Base-by-base conservation (phyloP, 2,888 invertebrate species). In the Protophormia terraenovae region DNA sequence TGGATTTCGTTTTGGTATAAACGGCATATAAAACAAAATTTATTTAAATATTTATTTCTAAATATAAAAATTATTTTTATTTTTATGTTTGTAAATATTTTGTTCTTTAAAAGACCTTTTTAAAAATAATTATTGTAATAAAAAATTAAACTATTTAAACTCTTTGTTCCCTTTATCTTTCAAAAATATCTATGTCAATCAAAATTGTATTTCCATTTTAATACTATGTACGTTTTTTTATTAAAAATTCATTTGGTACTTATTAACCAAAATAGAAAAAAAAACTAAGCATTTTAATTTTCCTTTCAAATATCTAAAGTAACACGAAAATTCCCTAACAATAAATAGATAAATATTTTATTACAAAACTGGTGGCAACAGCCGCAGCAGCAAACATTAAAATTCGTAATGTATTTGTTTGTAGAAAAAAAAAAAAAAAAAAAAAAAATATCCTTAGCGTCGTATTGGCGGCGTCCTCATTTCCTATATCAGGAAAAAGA, bases 391-490 rank as follows among this genome's bases (percentile, higher is more conserved):
- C 12, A 47, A 29, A 1, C 12, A 6, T 1, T 29, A 27, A n/a
- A n/a, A 50, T 24, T 53, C 24, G 8, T 53, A 24, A 24, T 24
- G 14, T 53, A 5, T 64, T 53, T 3, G 32, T n/a, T 29, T n/a
- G 7, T 14, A 41, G 41, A 14, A 41, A 41, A 41, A 41, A 3
- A 3, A 14, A n/a, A n/a, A n/a, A n/a, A n/a, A n/a, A n/a, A n/a
- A n/a, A 66, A 64, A 35, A 73, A 32, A 73, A 47, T 32, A n/a
- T 77, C 69, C 69, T 71, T 71, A 71, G 85, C 85, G 85, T 75
- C 85, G 64, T 69, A 78, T 79, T 82, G 85, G 67, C 85, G 82
- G 69, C 75, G 85, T 82, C 64, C 85, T 78, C 73, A 82, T 82
- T 85, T 81, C 67, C 60, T 41, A 72, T 53, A 60, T 60, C 35